Base-by-base conservation (phyloP, 2,888 invertebrate genomes). In the Coelinius sp. region DNA sequence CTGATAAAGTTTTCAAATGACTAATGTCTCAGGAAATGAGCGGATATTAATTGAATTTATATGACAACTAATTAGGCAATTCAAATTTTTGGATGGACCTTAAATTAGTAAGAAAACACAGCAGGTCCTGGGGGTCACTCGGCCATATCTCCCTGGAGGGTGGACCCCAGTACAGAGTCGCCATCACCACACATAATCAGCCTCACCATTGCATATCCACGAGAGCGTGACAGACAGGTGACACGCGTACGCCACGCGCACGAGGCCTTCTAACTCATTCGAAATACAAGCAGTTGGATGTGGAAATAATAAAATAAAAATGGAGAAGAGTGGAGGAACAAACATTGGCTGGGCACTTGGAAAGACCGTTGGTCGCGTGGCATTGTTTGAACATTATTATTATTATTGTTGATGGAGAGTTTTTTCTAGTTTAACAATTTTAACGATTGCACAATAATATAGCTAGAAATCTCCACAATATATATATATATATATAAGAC, bases 221-320 rank as follows among this genome's bases (percentile, higher is more conserved):
- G 79, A 77, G 79, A 83, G 79, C 87, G 80, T 86, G 82, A 86
- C 84, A 80, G 81, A 85, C 87, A 87, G 86, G 87, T 87, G 87
- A 87, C 87, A 86, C 87, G 86, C 84, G 86, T 80, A 81, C 65
- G 83, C 80, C 86, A 84, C 85, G 85, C 85, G 84, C 78, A 52
- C 74, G 8, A 63, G n/a, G 44, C 49, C 66, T 53, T 63, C 35
- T 70, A 67, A 8, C 35, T 67, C 52, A 67, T 53, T 67, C 27
- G 22, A 53, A 46, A 44, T 46, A 68, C 59, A 68, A 49, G 31
- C 59, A 62, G 62, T 68, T 62, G 46, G 25, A 53, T 52, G 53
- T 52, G 65, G 46, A 27, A 67, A 67, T 24, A 35, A 41, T 53
- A 56, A 56, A 56, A 17, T 17, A 24, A 12, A 31, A 12, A 31